Percentiles rank a stretch among this genome's conserved stretches.
phyloP scores from a whole-genome alignment of 2,888 invertebrate species.

The Acanthopleura granulata region DNA sequence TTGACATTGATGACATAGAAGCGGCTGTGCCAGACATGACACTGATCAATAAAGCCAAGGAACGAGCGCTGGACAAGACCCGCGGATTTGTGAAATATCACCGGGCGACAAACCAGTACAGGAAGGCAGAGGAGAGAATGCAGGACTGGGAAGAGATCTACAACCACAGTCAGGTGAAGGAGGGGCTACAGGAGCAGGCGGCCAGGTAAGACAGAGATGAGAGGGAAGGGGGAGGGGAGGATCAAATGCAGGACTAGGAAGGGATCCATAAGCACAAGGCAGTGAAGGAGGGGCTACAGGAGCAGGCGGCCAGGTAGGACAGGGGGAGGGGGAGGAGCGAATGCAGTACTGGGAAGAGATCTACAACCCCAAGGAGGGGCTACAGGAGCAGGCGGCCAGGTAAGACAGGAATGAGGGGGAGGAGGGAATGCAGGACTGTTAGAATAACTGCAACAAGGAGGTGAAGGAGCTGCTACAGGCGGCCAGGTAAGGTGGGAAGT shows the following conservation, averaged over 20 bases:
- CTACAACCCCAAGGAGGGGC: constrained; percentile 86
- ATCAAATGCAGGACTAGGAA: constrained; percentile 93
- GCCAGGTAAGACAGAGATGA: constrained; percentile 44
- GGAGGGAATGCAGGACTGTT: constrained; percentile 85
- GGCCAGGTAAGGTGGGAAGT: constrained; percentile 44
- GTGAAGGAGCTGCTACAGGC: constrained; percentile 82
- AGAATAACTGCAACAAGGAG: constrained; percentile 90
- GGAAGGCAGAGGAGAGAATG: constrained; percentile 85
- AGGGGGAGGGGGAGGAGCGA: constrained; percentile 66
- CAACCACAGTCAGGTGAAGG: constrained; percentile 84
- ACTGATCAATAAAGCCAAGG: background rate
- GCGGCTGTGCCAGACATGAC: background rate
- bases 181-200: constrained; percentile 76
- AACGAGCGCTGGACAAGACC: background rate
- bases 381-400: constrained; percentile 71
- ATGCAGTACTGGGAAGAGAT: constrained; percentile 97
- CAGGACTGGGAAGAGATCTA: constrained; percentile 99
- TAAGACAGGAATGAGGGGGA: constrained; percentile 17
- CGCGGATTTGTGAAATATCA: constrained; percentile 96
- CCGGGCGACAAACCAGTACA: constrained; percentile 87
- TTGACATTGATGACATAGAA: background rate
- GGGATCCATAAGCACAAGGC: constrained; percentile 92
- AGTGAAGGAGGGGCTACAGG: constrained; percentile 82
- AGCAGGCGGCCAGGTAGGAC: constrained; percentile 64
- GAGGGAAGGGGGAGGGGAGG: constrained; percentile 64